phyloP scores from a whole-genome alignment of 2,797 vertebrate genomes.

The Morelia viridis region DNA sequence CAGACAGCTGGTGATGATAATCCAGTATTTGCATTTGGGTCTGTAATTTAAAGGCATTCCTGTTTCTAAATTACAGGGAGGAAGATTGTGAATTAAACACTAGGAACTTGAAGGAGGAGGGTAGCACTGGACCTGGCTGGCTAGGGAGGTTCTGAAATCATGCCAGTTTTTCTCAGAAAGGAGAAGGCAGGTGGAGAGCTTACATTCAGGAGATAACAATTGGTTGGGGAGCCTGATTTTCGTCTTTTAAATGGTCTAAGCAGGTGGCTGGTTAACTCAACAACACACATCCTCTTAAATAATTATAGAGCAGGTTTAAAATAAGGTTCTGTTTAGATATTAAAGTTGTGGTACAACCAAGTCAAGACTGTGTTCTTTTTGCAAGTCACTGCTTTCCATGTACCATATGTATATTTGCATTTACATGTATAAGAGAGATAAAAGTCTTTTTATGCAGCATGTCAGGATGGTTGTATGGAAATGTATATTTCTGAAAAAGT shows the following conservation, averaged over 20 bases:
- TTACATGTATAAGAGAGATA: not conserved
- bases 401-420: not conserved
- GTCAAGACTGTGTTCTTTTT: not conserved
- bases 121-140: not conserved
- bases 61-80: slow-evolving; percentile 6
- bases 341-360: not conserved
- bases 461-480: not conserved
- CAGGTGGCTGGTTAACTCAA: not conserved
- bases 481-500: not conserved
- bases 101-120: not conserved
- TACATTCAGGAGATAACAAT: not conserved
- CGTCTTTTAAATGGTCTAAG: not conserved
- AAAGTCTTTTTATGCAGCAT: not conserved
- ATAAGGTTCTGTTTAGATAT: not conserved
- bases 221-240: not conserved
- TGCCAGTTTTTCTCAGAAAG: not conserved
- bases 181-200: not conserved
- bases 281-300: not conserved
- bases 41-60: not conserved
- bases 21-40: not conserved
- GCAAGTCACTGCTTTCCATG: not conserved
- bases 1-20: not conserved
- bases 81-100: not conserved
- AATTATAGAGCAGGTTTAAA: not conserved
- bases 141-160: not conserved